Evolutionary conservation across 1,140 invertebrate genomes (phyloP).

Genomic region (Lucilia sericata): DNA sequence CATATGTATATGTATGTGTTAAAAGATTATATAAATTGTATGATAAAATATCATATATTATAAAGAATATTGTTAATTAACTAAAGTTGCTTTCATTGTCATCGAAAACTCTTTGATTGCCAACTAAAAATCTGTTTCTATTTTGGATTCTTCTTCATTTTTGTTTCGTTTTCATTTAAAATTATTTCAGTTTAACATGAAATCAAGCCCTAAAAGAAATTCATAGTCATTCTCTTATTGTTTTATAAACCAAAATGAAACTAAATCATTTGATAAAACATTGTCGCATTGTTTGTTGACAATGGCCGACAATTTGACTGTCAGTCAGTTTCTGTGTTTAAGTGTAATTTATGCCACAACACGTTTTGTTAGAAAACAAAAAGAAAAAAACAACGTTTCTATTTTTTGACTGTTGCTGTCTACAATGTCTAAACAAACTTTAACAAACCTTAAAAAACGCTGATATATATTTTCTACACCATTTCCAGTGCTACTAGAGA

Average conservation of each 20-base stretch:
- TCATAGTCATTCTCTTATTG: background rate
- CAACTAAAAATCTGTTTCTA: background rate
- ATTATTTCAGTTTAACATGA: background rate
- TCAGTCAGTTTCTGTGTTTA: constrained; percentile 9
- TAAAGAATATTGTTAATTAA: constrained; percentile 16
- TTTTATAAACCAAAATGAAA: background rate
- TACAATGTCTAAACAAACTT: background rate
- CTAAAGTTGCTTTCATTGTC: background rate
- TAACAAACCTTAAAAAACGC: background rate
- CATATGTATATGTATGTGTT: too few species aligned
- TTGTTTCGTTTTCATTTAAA: background rate
- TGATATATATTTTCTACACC: background rate
- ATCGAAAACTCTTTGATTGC: background rate
- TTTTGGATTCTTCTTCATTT: background rate
- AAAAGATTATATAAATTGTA: background rate
- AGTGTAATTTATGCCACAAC: constrained; percentile 37
- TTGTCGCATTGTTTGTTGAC: constrained; percentile 40
- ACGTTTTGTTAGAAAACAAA: constrained; percentile 17
- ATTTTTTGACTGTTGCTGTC: background rate
- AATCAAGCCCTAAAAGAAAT: background rate
- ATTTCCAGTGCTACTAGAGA: background rate
- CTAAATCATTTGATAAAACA: constrained; percentile 20
- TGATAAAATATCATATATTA: background rate
- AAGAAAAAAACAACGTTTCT: background rate
- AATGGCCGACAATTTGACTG: background rate